Evolutionary conservation across 2,888 invertebrate genomes (phyloP).

Genomic region (Eupeodes luniger): DNA sequence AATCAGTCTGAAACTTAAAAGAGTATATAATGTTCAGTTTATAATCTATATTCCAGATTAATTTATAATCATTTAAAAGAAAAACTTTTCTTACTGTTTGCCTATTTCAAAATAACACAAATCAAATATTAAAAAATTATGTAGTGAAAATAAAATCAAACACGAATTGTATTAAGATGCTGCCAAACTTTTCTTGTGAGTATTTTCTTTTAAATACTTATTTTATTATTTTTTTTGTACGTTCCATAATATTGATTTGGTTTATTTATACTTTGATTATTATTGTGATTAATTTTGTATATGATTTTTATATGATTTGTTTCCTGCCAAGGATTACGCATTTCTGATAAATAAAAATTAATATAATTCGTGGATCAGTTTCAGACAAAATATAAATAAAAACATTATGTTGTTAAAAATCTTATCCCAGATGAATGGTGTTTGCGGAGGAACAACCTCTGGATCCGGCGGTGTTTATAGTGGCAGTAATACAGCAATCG

Average conservation of each 20-base stretch:
- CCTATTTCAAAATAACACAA: slow-evolving; percentile 64
- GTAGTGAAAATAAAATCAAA: background rate
- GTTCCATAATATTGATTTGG: slow-evolving; percentile 1
- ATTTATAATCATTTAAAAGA: background rate
- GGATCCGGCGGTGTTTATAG: slow-evolving; percentile 78
- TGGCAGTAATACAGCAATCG: slow-evolving; percentile 79
- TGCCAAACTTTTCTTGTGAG: slow-evolving; percentile 33
- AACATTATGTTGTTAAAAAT: slow-evolving; percentile 68
- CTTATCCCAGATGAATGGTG: slow-evolving; percentile 76
- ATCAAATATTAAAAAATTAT: background rate
- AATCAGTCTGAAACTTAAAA: too few relatives aligned
- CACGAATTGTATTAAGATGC: background rate
- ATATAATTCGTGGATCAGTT: slow-evolving; percentile 67
- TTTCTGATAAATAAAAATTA: slow-evolving; percentile 44
- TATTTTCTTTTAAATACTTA: background rate
- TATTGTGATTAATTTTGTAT: background rate
- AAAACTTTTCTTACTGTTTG: background rate
- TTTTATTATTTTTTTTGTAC: slow-evolving; percentile 9
- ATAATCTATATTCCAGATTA: too few relatives aligned
- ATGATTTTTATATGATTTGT: slow-evolving; percentile 2
- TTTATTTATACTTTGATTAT: background rate
- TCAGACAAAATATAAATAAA: slow-evolving; percentile 67
- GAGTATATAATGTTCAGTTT: too few relatives aligned
- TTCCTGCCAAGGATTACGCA: slow-evolving; percentile 55
- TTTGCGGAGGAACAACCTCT: slow-evolving; percentile 76